Evolutionary conservation across 2,888 invertebrate species (phyloP).

Genomic region (Epinotia brunnichana): DNA sequence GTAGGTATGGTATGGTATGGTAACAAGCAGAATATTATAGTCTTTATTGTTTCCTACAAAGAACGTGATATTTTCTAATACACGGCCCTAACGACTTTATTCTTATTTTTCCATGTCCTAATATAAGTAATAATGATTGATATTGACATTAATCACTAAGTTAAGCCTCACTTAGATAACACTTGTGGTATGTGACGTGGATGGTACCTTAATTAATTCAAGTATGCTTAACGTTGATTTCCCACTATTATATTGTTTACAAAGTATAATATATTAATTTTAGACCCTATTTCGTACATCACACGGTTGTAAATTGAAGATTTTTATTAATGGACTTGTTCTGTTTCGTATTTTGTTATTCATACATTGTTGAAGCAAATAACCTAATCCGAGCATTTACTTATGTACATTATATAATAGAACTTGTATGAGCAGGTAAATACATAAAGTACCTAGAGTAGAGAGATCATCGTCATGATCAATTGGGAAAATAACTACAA

Average conservation of each 20-base stretch:
- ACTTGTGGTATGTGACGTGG: neutral
- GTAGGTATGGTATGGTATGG: too few relatives aligned
- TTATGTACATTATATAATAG: neutral
- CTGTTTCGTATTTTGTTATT: neutral
- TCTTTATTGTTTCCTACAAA: too few relatives aligned
- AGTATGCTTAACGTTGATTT: neutral
- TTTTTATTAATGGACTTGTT: neutral
- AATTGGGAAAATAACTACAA: too few relatives aligned
- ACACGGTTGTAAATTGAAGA: neutral
- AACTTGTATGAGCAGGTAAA: neutral
- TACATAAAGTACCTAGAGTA: too few relatives aligned
- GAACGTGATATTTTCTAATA: too few relatives aligned
- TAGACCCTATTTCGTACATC: neutral
- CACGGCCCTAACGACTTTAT: too few relatives aligned
- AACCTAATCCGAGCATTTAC: slow-evolving; percentile 1
- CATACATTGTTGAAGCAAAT: neutral
- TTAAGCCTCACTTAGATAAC: slow-evolving; percentile 6
- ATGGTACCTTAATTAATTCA: slow-evolving; percentile 20
- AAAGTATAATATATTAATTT: neutral
- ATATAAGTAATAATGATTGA: too few relatives aligned
- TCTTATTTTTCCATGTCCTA: too few relatives aligned
- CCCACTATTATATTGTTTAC: neutral
- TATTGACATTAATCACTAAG: neutral
- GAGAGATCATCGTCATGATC: too few relatives aligned
- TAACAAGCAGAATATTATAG: too few relatives aligned